A percentile compares a stretch with the other conserved stretches of the same genome.
Evolutionary conservation across 2,888 invertebrate species (phyloP).

Genomic region (Thymelicus sylvestris): DNA sequence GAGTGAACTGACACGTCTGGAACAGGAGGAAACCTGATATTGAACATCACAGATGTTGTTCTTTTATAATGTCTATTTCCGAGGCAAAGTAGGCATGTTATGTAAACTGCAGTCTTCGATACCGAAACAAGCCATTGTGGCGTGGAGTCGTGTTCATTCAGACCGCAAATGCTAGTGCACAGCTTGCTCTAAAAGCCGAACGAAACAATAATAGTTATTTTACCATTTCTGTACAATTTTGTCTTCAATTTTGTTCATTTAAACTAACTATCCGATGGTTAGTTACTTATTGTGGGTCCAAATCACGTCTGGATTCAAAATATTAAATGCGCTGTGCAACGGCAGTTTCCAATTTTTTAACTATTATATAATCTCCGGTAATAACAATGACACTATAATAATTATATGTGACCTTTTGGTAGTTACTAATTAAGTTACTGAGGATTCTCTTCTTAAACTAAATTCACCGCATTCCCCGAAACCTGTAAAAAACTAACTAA

Average conservation of each 20-base stretch:
- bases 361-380: too few relatives aligned
- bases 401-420: too few relatives aligned
- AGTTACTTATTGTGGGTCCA: too few relatives aligned
- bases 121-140: slow-evolving; percentile 30
- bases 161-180: slow-evolving; percentile 28
- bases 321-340: too few relatives aligned
- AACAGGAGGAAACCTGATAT: background rate
- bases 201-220: slow-evolving; percentile 14
- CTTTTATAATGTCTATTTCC: slow-evolving; percentile 28
- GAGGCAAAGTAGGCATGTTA: slow-evolving; percentile 27
- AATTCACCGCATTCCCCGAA: too few relatives aligned
- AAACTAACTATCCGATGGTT: too few relatives aligned
- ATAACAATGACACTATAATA: too few relatives aligned
- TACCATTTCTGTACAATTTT: background rate
- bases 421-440: too few relatives aligned
- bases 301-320: too few relatives aligned
- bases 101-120: slow-evolving; percentile 29
- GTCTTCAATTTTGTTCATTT: background rate
- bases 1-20: background rate
- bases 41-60: slow-evolving; percentile 21
- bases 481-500: too few relatives aligned
- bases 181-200: slow-evolving; percentile 1
- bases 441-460: too few relatives aligned
- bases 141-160: slow-evolving; percentile 22
- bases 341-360: too few relatives aligned